A percentile compares a stretch with the other conserved stretches of the same genome.
Evolutionary conservation across 2,113 vertebrate genomes (phyloP).

Genomic region (Bungarus multicinctus): DNA sequence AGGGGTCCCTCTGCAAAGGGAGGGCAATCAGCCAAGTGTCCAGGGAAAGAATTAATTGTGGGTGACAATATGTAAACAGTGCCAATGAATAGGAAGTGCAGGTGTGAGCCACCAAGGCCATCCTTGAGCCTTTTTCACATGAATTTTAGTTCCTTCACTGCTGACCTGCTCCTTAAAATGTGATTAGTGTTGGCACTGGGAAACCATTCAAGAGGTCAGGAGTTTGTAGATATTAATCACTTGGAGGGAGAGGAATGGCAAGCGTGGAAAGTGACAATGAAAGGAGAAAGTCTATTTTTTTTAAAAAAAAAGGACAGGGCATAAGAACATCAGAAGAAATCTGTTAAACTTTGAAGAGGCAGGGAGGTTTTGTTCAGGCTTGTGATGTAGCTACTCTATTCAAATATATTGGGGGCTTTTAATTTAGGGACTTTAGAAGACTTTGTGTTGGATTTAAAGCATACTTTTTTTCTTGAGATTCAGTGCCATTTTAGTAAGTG

Average conservation of each 20-base stretch:
- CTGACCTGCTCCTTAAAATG: conserved; percentile 71
- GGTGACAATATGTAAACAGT: conserved; percentile 83
- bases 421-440: background rate
- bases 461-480: background rate
- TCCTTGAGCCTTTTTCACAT: conserved; percentile 74
- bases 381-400: background rate
- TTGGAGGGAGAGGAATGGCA: conserved; percentile 41
- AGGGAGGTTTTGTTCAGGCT: background rate
- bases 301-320: conserved; percentile 51
- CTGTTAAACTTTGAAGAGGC: background rate
- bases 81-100: conserved; percentile 77
- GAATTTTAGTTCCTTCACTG: conserved; percentile 67
- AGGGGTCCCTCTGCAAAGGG: conserved; percentile 74
- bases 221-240: conserved; percentile 69
- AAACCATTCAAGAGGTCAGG: conserved; percentile 69
- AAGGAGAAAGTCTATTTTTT: conserved; percentile 58
- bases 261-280: conserved; percentile 41
- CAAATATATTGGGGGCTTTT: background rate
- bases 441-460: background rate
- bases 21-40: conserved; percentile 71
- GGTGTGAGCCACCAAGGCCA: conserved; percentile 77
- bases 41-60: conserved; percentile 80
- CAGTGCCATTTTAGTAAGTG: background rate
- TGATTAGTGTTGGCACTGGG: conserved; percentile 70
- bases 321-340: conserved; percentile 1